A percentile compares a stretch with the other conserved stretches of the same genome.
Evolutionary conservation across 2,888 invertebrate species (phyloP).

Genomic region (Pristionchus mayeri): DNA sequence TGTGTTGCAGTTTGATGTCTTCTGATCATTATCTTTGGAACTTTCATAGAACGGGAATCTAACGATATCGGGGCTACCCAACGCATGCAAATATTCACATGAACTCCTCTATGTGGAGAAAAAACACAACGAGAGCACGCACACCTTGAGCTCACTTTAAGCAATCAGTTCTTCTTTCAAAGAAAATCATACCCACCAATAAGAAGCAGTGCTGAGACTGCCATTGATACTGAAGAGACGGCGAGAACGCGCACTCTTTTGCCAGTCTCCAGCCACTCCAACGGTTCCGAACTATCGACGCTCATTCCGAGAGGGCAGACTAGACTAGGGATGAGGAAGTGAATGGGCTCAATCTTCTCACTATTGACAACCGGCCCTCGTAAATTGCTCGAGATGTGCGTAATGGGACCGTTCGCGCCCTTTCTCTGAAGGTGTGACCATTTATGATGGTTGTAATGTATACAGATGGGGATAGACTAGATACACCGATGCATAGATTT

Average conservation of each 20-base stretch:
- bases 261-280: neutral
- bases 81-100: no score
- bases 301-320: neutral
- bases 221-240: neutral
- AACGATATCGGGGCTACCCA: no score
- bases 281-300: neutral
- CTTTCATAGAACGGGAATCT: no score
- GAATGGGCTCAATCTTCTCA: neutral
- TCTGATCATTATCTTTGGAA: no score
- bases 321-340: neutral
- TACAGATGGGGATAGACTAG: neutral
- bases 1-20: no score
- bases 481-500: no score
- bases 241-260: neutral
- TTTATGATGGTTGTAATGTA: neutral
- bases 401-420: conserved; percentile 14
- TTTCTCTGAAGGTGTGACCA: neutral
- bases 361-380: conserved; percentile 38
- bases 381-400: neutral
- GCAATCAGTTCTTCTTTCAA: no score
- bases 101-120: no score
- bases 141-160: no score
- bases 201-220: neutral
- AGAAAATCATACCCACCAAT: neutral
- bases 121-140: no score